Percentiles rank a stretch among this genome's conserved stretches.
These are phyloP conservation scores for Alligator sinensis DNA, from an alignment of 2,113 vertebrate species.

Conservation along the genomic window DNA sequence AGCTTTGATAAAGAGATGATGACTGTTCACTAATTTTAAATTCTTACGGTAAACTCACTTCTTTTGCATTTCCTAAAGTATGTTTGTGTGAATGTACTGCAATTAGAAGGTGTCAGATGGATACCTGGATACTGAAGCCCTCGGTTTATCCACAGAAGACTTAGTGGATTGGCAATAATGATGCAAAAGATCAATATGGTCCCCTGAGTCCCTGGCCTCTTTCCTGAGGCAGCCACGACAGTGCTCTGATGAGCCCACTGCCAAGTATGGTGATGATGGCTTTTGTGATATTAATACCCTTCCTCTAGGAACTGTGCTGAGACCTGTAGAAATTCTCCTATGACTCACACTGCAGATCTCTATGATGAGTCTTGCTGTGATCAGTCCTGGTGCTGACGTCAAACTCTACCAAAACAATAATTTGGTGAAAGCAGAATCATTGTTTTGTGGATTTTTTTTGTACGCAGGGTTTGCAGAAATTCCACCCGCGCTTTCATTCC, in stretches of 20 bases:
- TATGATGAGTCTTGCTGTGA: not conserved
- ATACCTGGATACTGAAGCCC: not conserved
- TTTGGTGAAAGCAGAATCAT: not conserved
- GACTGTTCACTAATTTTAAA: not conserved
- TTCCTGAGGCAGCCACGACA: no score
- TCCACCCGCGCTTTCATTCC: not conserved
- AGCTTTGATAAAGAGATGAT: not conserved
- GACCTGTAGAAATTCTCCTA: not conserved
- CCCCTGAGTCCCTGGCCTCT: not conserved
- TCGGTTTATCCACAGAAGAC: not conserved
- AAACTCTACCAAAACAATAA: not conserved
- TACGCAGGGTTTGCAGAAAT: not conserved
- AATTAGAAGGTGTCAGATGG: not conserved
- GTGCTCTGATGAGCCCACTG: not conserved
- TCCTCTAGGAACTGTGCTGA: not conserved
- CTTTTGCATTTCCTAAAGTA: not conserved
- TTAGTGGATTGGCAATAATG: not conserved
- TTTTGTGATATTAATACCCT: not conserved
- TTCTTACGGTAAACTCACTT: not conserved
- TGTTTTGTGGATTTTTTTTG: not conserved
- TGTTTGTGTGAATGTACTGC: rapidly evolving
- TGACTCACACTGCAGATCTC: not conserved
- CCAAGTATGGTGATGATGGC: not conserved
- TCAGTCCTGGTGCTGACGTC: not conserved
- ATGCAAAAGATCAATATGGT: not conserved